Evolutionary conservation across 2,113 vertebrate species (phyloP).

Genomic region (Megaceryle maxima): DNA sequence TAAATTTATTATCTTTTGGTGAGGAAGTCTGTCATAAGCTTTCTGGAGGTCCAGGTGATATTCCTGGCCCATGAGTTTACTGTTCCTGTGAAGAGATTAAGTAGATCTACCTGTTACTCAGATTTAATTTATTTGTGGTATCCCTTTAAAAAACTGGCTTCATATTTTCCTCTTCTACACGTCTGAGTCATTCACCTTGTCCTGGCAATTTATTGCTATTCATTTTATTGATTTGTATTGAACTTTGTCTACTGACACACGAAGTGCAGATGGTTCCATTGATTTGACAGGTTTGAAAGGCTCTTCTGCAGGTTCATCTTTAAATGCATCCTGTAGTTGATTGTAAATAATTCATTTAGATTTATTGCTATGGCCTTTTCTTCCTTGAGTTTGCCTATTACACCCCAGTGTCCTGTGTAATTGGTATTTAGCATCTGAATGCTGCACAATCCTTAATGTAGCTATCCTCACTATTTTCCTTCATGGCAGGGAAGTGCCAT

Average conservation of each 20-base stretch:
- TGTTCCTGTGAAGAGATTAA: not conserved
- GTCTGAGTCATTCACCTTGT: not conserved
- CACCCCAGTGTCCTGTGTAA: not conserved
- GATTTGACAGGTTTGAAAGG: constrained; percentile 31
- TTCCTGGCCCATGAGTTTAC: not conserved
- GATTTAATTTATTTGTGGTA: not conserved
- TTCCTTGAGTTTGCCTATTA: not conserved
- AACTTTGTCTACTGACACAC: constrained; percentile 9
- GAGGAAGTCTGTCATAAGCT: not conserved
- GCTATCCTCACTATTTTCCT: not conserved
- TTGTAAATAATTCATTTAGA: constrained; percentile 52
- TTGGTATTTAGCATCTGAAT: not conserved
- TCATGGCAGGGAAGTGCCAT: not conserved
- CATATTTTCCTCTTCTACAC: not conserved
- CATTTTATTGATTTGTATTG: constrained; percentile 35
- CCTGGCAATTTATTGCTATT: not conserved
- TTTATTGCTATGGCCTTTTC: constrained; percentile 41
- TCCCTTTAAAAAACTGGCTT: not conserved
- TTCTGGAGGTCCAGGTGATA: not conserved
- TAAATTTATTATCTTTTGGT: not conserved
- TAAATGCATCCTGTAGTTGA: not conserved
- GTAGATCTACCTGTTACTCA: not conserved
- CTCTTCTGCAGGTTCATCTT: constrained; percentile 8
- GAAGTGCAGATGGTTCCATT: not conserved
- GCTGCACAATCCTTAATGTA: not conserved